Evolutionary conservation across 2,888 invertebrate species (phyloP).

Genomic region (Caenorhabditis sp.): DNA sequence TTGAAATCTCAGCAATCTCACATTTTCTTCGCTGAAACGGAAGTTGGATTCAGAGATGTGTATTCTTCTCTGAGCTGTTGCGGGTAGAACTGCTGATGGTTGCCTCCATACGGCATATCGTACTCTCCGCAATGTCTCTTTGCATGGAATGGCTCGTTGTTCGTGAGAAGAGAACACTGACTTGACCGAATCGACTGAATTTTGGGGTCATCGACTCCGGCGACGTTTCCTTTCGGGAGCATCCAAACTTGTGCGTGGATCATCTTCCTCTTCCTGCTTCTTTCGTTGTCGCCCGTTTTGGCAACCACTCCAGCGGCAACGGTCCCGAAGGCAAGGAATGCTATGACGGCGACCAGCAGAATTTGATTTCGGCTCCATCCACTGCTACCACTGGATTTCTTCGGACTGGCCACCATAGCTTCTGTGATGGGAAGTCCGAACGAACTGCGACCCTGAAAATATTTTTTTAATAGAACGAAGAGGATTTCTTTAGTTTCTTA

Average conservation of each 20-base stretch:
- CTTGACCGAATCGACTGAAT: slow-evolving; percentile 15
- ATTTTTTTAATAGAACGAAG: not conserved
- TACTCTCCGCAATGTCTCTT: not conserved
- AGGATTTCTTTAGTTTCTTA: not conserved
- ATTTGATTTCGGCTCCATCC: slow-evolving; percentile 12
- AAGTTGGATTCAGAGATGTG: not conserved
- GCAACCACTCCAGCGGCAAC: slow-evolving; percentile 33
- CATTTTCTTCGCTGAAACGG: slow-evolving; percentile 11
- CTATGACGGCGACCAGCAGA: slow-evolving; percentile 9
- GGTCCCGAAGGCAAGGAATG: slow-evolving; percentile 23
- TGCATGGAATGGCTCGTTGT: not conserved
- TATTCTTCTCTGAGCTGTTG: slow-evolving; percentile 2
- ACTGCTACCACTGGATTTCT: not conserved
- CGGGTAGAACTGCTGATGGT: slow-evolving; percentile 8
- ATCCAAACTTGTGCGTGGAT: slow-evolving; percentile 59
- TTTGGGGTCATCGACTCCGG: not conserved
- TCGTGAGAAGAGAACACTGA: slow-evolving; percentile 23
- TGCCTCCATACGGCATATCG: not conserved
- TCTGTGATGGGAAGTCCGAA: slow-evolving; percentile 50
- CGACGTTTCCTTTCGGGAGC: too few species aligned
- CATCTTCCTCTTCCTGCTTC: slow-evolving; percentile 54
- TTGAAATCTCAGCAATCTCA: not conserved
- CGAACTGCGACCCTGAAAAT: slow-evolving; percentile 21
- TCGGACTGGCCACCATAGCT: slow-evolving; percentile 46
- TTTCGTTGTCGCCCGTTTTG: slow-evolving; percentile 14